Evolutionary conservation across 2,113 vertebrate species (phyloP).

Genomic region (Macrotus californicus): DNA sequence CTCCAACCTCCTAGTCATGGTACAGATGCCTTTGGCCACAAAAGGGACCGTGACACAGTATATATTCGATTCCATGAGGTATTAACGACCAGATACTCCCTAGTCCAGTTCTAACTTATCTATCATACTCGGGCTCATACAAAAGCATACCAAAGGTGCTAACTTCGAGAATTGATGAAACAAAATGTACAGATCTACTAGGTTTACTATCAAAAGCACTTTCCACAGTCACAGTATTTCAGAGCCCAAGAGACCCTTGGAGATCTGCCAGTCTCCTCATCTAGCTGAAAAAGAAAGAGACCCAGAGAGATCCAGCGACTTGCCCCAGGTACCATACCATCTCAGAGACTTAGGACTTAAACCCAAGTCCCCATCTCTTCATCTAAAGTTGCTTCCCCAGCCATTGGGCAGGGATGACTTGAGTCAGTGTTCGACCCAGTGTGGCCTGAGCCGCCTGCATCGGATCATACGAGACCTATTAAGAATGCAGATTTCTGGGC

Average conservation of each 20-base stretch:
- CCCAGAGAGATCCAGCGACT: not conserved
- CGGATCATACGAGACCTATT: not conserved
- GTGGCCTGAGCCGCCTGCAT: not conserved
- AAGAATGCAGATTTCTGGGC: not conserved
- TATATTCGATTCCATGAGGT: not conserved
- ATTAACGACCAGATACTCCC: not conserved
- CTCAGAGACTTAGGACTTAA: not conserved
- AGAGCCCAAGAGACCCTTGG: not conserved
- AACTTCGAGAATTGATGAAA: not conserved
- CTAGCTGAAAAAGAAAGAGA: not conserved
- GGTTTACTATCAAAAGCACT: not conserved
- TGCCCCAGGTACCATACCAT: not conserved
- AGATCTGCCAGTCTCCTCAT: not conserved
- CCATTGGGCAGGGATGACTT: not conserved
- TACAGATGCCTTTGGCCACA: not conserved
- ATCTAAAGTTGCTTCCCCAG: not conserved
- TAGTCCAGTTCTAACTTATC: not conserved
- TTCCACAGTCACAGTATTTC: not conserved
- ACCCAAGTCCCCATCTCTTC: not conserved
- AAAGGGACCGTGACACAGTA: not conserved
- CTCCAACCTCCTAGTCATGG: not conserved
- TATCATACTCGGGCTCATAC: not conserved
- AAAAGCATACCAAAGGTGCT: not conserved
- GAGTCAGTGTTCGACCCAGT: not conserved
- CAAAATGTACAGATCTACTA: not conserved